phyloP scores from a whole-genome alignment of 1,140 invertebrate genomes.

The Aculops lycopersici region DNA sequence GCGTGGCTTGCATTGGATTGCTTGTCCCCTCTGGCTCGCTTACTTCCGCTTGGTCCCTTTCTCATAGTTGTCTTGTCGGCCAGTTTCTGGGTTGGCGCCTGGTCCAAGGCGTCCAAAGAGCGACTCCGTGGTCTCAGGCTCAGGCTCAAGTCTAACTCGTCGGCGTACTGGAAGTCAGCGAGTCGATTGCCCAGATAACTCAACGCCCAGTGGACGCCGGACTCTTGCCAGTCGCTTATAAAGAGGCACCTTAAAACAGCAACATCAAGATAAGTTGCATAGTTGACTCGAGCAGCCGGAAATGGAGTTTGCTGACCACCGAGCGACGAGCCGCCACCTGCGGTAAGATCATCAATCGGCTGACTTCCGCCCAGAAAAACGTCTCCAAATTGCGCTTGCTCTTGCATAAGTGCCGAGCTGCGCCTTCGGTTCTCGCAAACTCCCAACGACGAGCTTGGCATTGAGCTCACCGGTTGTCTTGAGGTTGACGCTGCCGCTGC shows the following conservation, averaged over 20 bases:
- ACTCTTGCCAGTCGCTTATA: constrained; percentile 81
- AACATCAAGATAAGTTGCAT: constrained; percentile 78
- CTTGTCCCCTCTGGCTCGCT: too few relatives aligned
- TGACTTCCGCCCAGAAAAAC: background rate
- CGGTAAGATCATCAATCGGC: background rate
- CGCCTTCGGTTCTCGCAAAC: background rate
- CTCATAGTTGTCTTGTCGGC: too few relatives aligned
- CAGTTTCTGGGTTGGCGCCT: too few relatives aligned
- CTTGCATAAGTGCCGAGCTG: background rate
- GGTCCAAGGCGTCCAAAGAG: too few relatives aligned
- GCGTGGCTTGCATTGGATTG: too few relatives aligned
- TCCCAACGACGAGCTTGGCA: background rate
- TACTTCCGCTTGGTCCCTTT: too few relatives aligned
- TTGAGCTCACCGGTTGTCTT: background rate
- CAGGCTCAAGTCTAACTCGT: too few relatives aligned
- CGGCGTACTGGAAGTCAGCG: too few relatives aligned
- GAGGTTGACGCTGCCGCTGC: background rate
- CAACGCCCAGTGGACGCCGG: constrained; percentile 87
- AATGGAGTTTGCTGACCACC: constrained; percentile 4
- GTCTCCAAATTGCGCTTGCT: background rate
- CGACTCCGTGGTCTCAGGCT: too few relatives aligned
- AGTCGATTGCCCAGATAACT: constrained; percentile 64
- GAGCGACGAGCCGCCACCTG: background rate
- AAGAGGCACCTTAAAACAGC: constrained; percentile 82
- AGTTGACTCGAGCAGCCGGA: constrained; percentile 31